Evolutionary conservation across 2,888 invertebrate genomes (phyloP), one percentile per base, ranked within the genome.

Genomic region (Caenorhabditis sinica): DNA sequence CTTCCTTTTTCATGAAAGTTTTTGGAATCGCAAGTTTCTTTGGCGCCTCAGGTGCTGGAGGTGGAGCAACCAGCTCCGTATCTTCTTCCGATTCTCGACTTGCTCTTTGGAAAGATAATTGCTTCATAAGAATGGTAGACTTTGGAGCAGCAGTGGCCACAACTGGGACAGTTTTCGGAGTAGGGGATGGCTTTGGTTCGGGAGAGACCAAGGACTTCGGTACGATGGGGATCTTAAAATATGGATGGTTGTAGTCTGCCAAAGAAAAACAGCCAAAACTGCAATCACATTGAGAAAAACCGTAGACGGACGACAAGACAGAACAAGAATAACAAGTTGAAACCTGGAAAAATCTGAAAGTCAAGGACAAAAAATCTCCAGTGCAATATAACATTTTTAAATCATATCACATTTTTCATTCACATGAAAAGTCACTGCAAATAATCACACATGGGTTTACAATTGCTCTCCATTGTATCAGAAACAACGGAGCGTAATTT

Each of bases 1-100:
- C 76, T 28, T 83, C 76, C 15, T 80, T 72, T 20, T 82, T 83
- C 65, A 81, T 53, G 25, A 84, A 83, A 8, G 71, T 79, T 43
- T 76, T 85, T 51, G 84, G 85, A 75, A 82, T 87, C 36, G 79
- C 77, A 53, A 83, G 23, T 23, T 82, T 82, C 56, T 87, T 86
- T 60, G 83, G 82, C 2, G 76, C 69, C 49, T 80, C 80, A n/a
- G 53, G 49, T 20, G 15, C 66, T 0, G 71, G 58, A 0, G 56
- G 73, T 56, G 74, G 84, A 0, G 68, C 73, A 8, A 79, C 79
- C 0, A 82, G 45, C 15, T 85, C 85, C 0, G 85, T 82, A n/a
- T 85, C 82, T 20, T 85, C 85, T 68, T 85, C 85, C 9, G 82
- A 82, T 71, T 85, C 82, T 49, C 81, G 40, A 53, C 76, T 76